Base-by-base conservation (phyloP, 2,797 vertebrate species). In the Hydrolagus colliei region DNA sequence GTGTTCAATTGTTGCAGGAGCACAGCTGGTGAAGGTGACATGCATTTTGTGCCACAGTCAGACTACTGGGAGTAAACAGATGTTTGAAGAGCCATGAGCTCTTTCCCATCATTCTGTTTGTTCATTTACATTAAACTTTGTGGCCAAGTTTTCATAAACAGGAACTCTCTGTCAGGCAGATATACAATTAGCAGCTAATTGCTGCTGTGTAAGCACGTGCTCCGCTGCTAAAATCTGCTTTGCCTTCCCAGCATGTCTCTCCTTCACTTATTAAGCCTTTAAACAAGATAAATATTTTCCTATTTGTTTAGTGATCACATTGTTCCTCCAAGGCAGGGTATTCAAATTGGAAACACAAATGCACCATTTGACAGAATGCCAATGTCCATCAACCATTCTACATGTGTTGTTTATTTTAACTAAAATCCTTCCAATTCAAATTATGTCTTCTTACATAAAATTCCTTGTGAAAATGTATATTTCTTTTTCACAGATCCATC, bases 21-120 rank as follows among this genome's bases (percentile, higher is more conserved):
- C 79, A 89, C 27, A 90, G 80, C 88, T 88, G 90, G 86, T 89
- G 88, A 89, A 90, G 86, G 86, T 92, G 88, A 91, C 88, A 90
- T 87, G 86, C 88, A 86, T 86, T 86, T 87, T 88, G 88, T 91
- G 87, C 90, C 79, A 88, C 84, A 89, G 89, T 88, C 90, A 87
- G 52, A 91, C 88, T 88, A 88, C 86, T 79, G 90, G 89, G 88
- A 90, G 72, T 20, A 74, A 89, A 78, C 89, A 91, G 89, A 90
- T 91, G 87, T 89, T 92, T 74, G 78, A 79, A 65, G 86, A 88
- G 88, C 86, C 87, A 41, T 88, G 71, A 71, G 79, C 65, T 68
- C 63, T 52, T 35, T 84, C 79, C 27, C 67, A 11, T 35, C 63
- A 20, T 71, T 71, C 32, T 27, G 18, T 16, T 2, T 13, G 32